phyloP scores from a whole-genome alignment of 2,113 vertebrate genomes.

The Anseranas semipalmata region DNA sequence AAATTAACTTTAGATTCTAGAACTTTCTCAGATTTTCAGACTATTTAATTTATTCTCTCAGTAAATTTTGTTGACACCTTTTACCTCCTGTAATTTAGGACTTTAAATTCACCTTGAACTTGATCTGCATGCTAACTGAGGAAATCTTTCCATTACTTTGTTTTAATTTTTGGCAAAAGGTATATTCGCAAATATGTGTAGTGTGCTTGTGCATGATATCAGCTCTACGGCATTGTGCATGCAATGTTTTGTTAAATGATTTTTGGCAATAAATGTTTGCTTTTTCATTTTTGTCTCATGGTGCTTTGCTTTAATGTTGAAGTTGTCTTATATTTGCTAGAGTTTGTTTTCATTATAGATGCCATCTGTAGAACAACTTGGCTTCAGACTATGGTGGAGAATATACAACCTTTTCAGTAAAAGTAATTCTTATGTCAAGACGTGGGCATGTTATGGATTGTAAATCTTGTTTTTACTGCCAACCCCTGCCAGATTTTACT shows the following conservation, averaged over 20 bases:
- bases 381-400: background rate
- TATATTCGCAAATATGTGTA: background rate
- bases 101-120: constrained; percentile 44
- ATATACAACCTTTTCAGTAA: constrained; percentile 20
- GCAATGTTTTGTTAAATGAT: background rate
- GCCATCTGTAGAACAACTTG: constrained; percentile 20
- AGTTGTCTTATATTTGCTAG: background rate
- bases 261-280: background rate
- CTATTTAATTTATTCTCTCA: background rate
- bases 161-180: background rate
- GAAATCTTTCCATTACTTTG: background rate
- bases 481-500: background rate
- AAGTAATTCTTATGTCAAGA: constrained; percentile 42
- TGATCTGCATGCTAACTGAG: background rate
- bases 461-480: constrained; percentile 45
- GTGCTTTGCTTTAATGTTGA: background rate
- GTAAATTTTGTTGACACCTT: constrained; percentile 18
- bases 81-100: background rate
- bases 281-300: background rate
- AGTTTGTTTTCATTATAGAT: constrained; percentile 17
- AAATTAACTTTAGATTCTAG: background rate
- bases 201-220: background rate
- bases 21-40: background rate
- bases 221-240: background rate
- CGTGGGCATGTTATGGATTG: background rate